A percentile compares a stretch with the other conserved stretches of the same genome.
Conservation (phyloP, 2,113 vertebrate genomes). For the Coturnix japonica region DNA sequence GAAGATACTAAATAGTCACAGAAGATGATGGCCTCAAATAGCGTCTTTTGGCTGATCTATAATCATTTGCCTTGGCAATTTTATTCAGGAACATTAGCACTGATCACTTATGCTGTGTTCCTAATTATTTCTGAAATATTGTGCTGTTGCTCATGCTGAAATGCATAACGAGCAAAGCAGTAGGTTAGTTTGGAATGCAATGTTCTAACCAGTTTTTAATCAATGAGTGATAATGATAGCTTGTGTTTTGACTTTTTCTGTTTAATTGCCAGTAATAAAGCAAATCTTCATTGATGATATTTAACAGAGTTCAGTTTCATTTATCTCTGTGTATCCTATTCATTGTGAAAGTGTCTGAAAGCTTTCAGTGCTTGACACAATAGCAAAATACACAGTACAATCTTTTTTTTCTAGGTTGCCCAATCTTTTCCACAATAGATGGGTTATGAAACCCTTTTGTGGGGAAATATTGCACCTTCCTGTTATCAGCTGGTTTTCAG, state of each 20-base stretch:
- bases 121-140: constrained; percentile 68
- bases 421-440: neutral
- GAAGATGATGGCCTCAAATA: constrained; percentile 29
- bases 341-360: constrained; percentile 46
- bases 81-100: constrained; percentile 43
- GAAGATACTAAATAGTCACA: constrained; percentile 16
- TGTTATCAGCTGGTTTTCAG: neutral
- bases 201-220: constrained; percentile 59
- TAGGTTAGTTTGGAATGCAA: constrained; percentile 24
- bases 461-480: neutral
- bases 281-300: constrained; percentile 41
- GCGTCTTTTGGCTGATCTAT: constrained; percentile 43
- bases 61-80: constrained; percentile 50
- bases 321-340: constrained; percentile 40
- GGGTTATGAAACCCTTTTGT: neutral
- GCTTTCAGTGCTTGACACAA: constrained; percentile 20
- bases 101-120: constrained; percentile 44
- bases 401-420: neutral
- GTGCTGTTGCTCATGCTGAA: constrained; percentile 40
- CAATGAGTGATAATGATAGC: constrained; percentile 64
- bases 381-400: constrained; percentile 6
- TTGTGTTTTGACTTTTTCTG: constrained; percentile 62
- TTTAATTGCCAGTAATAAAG: constrained; percentile 64
- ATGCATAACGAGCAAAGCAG: neutral
- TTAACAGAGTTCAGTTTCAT: constrained; percentile 40